These are phyloP conservation scores for Zaprionus inermis DNA, from an alignment of 1,140 invertebrate species.

Conservation along the genomic window DNA sequence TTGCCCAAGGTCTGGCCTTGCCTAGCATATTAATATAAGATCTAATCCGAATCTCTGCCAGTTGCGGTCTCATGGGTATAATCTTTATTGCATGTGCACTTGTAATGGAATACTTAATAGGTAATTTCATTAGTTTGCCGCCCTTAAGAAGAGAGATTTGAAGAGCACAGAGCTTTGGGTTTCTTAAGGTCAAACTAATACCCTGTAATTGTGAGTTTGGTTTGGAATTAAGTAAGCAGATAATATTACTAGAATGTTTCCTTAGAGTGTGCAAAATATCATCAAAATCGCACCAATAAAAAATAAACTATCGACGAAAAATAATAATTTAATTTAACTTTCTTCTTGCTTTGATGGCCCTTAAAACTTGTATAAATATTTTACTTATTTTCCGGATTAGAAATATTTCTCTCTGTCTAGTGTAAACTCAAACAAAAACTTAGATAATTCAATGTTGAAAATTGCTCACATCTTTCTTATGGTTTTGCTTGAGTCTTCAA, in stretches of 20 bases:
- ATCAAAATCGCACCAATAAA: no score
- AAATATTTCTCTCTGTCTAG: no score
- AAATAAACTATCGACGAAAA: no score
- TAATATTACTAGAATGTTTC: no score
- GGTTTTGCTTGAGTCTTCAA: conserved; percentile 22
- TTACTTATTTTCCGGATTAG: no score
- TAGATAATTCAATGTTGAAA: background rate
- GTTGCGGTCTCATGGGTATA: background rate
- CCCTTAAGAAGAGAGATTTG: background rate
- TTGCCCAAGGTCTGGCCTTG: conserved; percentile 32
- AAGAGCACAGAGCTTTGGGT: no score
- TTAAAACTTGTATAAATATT: background rate
- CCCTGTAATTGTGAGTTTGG: no score
- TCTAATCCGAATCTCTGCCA: conserved; percentile 7
- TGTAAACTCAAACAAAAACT: conserved; percentile 10
- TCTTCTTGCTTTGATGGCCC: no score
- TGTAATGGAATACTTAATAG: conserved; percentile 4
- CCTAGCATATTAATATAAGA: conserved; percentile 13
- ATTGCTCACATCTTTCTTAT: conserved; percentile 22
- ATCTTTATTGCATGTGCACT: background rate
- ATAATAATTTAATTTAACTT: no score
- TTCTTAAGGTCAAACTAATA: background rate
- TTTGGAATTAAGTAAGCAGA: no score
- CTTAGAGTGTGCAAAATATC: no score
- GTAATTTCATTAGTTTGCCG: background rate